phyloP scores from a whole-genome alignment of 2,113 vertebrate species.

The Amia ocellicauda region DNA sequence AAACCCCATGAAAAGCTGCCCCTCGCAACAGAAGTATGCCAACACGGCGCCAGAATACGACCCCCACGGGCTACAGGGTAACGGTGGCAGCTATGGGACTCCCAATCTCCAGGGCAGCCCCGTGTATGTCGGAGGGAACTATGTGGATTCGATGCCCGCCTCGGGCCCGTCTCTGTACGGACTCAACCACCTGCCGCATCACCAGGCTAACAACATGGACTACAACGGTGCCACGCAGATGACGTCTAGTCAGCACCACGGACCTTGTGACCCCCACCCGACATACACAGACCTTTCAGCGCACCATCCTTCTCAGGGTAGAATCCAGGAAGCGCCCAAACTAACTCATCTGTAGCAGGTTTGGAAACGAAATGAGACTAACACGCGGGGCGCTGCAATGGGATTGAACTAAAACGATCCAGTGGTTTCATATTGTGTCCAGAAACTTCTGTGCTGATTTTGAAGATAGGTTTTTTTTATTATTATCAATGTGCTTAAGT shows the following conservation, averaged over 20 bases:
- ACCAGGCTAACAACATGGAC: constrained; percentile 88
- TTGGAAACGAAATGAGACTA: constrained; percentile 47
- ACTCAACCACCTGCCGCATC: constrained; percentile 90
- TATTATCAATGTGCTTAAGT: constrained; percentile 8
- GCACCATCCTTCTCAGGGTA: constrained; percentile 96
- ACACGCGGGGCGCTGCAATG: constrained; percentile 50
- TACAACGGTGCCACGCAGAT: constrained; percentile 82
- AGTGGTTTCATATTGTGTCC: constrained; percentile 52
- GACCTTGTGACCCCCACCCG: constrained; percentile 85
- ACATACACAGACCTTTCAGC: constrained; percentile 92
- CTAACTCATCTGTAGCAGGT: constrained; percentile 95
- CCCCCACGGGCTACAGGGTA: constrained; percentile 84
- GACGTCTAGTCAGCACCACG: constrained; percentile 84
- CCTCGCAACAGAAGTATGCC: constrained; percentile 85
- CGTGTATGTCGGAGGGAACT: constrained; percentile 85
- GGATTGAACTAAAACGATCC: constrained; percentile 44
- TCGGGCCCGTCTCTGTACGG: constrained; percentile 89
- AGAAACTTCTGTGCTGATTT: constrained; percentile 2
- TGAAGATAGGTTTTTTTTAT: constrained; percentile 1
- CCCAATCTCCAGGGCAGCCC: constrained; percentile 89
- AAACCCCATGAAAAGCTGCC: constrained; percentile 85
- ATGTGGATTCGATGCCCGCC: constrained; percentile 85
- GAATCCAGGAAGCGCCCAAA: constrained; percentile 99
- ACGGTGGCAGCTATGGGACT: constrained; percentile 76
- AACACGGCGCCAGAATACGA: constrained; percentile 85